Percentiles rank a stretch among this genome's conserved stretches.
Evolutionary conservation across 92 coral and sea anemone species (phyloP).

Genomic region (Umimayanthus kanabou): DNA sequence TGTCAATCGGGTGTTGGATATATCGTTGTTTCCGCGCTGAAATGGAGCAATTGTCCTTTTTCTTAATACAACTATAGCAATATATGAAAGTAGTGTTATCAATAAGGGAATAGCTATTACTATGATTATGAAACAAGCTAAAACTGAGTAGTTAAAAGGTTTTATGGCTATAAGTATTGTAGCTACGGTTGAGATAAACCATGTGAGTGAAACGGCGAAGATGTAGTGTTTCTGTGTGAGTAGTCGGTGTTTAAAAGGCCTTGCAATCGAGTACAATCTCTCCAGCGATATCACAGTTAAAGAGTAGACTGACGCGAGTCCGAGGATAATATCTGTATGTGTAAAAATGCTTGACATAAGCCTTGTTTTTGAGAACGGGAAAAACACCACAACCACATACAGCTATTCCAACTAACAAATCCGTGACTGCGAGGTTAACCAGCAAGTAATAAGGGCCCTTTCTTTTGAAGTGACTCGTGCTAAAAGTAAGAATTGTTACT

Average conservation of each 20-base stretch:
- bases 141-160: background rate
- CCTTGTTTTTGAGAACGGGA: background rate
- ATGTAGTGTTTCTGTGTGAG: background rate
- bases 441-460: background rate
- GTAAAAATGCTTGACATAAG: background rate
- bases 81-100: background rate
- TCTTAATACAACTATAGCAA: background rate
- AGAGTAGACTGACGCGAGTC: background rate
- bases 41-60: background rate
- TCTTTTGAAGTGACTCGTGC: background rate
- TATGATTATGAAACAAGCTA: background rate
- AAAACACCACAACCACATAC: background rate
- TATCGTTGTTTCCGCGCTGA: background rate
- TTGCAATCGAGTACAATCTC: background rate
- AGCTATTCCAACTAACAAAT: background rate
- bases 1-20: background rate
- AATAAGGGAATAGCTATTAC: background rate
- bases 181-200: background rate
- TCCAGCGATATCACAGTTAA: slow-evolving; percentile 10
- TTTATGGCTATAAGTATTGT: background rate
- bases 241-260: background rate
- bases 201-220: background rate
- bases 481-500: background rate
- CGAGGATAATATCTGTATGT: background rate
- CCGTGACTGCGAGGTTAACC: background rate